phyloP scores from a whole-genome alignment of 2,888 invertebrate species.

The Orthonevra nobilis region DNA sequence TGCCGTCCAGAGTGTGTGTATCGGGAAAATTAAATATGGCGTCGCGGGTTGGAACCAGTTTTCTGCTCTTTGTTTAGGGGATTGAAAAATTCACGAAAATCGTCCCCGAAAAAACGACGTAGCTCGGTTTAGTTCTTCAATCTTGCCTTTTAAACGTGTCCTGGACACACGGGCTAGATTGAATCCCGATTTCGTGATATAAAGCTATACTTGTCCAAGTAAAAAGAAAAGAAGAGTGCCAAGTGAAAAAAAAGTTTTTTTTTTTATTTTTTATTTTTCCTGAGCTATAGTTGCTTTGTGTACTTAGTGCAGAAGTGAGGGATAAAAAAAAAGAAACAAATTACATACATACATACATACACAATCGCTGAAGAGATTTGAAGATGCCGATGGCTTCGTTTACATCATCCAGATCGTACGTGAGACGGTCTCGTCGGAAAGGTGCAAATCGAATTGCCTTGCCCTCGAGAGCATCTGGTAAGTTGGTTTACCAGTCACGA shows the following conservation, averaged over 20 bases:
- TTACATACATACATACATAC: conserved; percentile 55
- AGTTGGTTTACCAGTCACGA: conserved; percentile 58
- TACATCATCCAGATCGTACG: conserved; percentile 94
- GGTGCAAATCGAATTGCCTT: conserved; percentile 88
- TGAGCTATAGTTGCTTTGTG: conserved; percentile 76
- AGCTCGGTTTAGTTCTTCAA: conserved; percentile 38
- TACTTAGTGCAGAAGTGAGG: conserved; percentile 71
- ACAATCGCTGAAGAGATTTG: conserved; percentile 63
- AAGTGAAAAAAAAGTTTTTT: conserved; percentile 47
- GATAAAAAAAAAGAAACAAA: conserved; percentile 37
- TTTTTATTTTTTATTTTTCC: conserved; percentile 56
- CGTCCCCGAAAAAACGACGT: conserved; percentile 57
- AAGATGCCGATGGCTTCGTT: conserved; percentile 95
- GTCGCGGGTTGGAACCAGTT: conserved; percentile 85
- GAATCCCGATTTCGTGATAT: conserved; percentile 27
- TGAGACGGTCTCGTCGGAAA: conserved; percentile 95
- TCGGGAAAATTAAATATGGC: conserved; percentile 87
- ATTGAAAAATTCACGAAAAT: conserved; percentile 80
- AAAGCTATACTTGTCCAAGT: conserved; percentile 35
- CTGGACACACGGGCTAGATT: conserved; percentile 45
- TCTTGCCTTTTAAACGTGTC: conserved; percentile 47
- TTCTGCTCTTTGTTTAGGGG: conserved; percentile 87
- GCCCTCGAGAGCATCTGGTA: conserved; percentile 80
- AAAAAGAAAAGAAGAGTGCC: conserved; percentile 35
- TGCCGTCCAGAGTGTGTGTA: conserved; percentile 68